Evolutionary conservation across 2,888 invertebrate species (phyloP).

Genomic region (Amorpha juglandis): DNA sequence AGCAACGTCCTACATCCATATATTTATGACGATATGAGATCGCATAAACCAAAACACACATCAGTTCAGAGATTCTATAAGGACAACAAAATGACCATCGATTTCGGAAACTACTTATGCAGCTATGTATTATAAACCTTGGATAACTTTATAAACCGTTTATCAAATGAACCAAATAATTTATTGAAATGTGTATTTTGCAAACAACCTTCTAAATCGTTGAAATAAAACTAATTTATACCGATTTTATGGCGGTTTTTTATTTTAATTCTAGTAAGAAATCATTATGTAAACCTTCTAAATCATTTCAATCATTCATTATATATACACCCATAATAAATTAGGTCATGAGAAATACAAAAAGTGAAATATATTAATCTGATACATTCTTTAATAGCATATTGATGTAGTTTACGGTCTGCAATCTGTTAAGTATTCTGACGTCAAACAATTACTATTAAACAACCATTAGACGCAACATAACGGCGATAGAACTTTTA

Average conservation of each 20-base stretch:
- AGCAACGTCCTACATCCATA: background rate
- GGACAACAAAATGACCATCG: background rate
- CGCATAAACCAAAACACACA: background rate
- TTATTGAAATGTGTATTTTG: background rate
- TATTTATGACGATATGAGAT: background rate
- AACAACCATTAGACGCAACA: background rate
- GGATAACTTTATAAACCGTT: background rate
- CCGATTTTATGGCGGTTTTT: too few species aligned
- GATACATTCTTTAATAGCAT: too few species aligned
- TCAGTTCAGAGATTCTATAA: background rate
- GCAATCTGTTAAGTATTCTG: background rate
- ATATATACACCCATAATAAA: background rate
- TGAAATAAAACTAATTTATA: too few species aligned
- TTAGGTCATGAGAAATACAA: background rate
- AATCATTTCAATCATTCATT: background rate
- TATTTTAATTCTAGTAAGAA: too few species aligned
- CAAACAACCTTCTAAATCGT: background rate
- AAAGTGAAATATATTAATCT: too few species aligned
- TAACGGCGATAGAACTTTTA: background rate
- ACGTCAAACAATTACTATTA: background rate
- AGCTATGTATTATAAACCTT: slow-evolving; percentile 7
- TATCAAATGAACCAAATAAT: background rate
- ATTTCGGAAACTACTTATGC: background rate
- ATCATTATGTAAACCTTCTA: too few species aligned
- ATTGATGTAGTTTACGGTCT: too few species aligned